These are phyloP conservation scores for Drosophila multiciliata DNA, from an alignment of 2,888 invertebrate species.

Conservation along the genomic window DNA sequence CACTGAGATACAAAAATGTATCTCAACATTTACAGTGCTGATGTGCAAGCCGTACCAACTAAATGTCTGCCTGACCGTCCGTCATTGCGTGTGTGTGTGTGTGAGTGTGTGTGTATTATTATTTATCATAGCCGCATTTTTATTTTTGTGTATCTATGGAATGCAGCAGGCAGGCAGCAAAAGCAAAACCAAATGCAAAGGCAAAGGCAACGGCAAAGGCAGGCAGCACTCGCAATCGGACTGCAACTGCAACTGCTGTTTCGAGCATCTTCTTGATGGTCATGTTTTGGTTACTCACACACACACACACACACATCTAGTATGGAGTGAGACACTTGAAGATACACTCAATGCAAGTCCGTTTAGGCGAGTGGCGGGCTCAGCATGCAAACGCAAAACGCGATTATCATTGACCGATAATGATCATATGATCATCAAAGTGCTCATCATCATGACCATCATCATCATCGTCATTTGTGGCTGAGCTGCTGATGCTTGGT, in stretches of 20 bases:
- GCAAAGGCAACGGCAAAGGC: slow-evolving; percentile 22
- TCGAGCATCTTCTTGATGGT: slow-evolving; percentile 36
- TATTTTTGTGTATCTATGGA: slow-evolving; percentile 83
- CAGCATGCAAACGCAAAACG: slow-evolving; percentile 69
- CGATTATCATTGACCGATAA: slow-evolving; percentile 68
- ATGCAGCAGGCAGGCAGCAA: slow-evolving; percentile 54
- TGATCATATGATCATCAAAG: slow-evolving; percentile 49
- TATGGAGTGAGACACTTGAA: slow-evolving; percentile 14
- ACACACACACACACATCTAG: neutral
- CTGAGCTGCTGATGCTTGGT: slow-evolving; percentile 22
- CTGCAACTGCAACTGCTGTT: slow-evolving; percentile 47
- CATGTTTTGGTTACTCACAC: slow-evolving; percentile 32
- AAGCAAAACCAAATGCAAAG: neutral
- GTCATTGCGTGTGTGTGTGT: slow-evolving; percentile 5
- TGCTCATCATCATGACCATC: slow-evolving; percentile 27
- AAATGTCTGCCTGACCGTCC: slow-evolving; percentile 32
- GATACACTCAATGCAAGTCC: slow-evolving; percentile 43
- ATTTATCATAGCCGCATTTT: slow-evolving; percentile 81
- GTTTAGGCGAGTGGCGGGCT: slow-evolving; percentile 43
- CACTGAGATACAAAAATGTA: slow-evolving; percentile 64
- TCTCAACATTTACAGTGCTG: slow-evolving; percentile 59
- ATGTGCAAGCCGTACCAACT: slow-evolving; percentile 37
- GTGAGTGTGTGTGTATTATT: slow-evolving; percentile 57
- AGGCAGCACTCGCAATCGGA: slow-evolving; percentile 31
- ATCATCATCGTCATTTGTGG: slow-evolving; percentile 34